Conservation (phyloP, 1,140 invertebrate species). For the Brachionus calyciflorus region DNA sequence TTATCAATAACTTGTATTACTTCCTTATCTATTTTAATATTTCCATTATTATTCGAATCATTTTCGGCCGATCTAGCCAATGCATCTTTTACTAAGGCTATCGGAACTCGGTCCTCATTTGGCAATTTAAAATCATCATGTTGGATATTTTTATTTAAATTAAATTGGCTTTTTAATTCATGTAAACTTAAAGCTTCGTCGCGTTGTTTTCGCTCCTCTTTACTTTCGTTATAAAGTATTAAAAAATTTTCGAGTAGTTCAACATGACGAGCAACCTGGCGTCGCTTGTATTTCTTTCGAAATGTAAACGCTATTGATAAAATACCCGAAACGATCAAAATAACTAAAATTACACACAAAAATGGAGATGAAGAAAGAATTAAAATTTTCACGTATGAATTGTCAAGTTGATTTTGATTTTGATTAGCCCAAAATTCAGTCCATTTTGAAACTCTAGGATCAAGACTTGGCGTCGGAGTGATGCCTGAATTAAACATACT, state of each 20-base stretch:
- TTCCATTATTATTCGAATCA: not conserved
- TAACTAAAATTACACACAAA: not conserved
- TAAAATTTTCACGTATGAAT: not conserved
- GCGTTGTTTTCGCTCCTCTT: not conserved
- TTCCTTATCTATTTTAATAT: slow-evolving; percentile 7
- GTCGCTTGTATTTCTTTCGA: not conserved
- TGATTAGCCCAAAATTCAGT: slow-evolving; percentile 2
- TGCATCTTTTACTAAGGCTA: not conserved
- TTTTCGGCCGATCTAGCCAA: not conserved
- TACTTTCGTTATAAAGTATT: not conserved
- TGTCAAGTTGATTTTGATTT: not conserved
- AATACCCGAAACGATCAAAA: not conserved
- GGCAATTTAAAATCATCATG: not conserved
- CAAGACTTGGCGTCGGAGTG: not conserved
- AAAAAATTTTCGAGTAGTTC: slow-evolving; percentile 26
- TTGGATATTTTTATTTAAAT: not conserved
- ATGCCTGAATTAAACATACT: too few species aligned
- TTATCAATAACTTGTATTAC: slow-evolving; percentile 14
- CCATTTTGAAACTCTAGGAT: not conserved
- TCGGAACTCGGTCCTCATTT: slow-evolving; percentile 2
- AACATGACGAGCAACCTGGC: not conserved
- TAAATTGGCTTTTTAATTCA: not conserved
- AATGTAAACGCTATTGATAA: not conserved
- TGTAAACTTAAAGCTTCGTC: not conserved
- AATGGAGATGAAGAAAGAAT: slow-evolving; percentile 28